Conservation (phyloP, 2,797 vertebrate genomes). For the Pangasius sanitwongsei region DNA sequence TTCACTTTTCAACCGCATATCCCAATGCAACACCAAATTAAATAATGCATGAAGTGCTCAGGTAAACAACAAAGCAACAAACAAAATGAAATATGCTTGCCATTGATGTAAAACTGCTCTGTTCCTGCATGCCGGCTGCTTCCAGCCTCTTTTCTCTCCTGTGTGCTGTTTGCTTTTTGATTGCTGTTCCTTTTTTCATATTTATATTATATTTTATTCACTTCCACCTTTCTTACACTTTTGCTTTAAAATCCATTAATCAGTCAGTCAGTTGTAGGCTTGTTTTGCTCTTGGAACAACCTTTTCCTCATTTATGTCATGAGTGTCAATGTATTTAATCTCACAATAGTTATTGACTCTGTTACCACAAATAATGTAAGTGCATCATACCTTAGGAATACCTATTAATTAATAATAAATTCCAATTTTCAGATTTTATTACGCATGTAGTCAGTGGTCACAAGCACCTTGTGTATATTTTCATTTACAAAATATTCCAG, state of each 20-base stretch:
- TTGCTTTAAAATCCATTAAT: not conserved
- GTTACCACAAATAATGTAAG: constrained; percentile 24
- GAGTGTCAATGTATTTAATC: not conserved
- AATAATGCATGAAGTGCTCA: constrained; percentile 74
- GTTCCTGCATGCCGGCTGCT: constrained; percentile 42
- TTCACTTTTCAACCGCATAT: constrained; percentile 22
- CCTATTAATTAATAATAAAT: not conserved
- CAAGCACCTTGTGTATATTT: not conserved
- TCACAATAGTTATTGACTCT: constrained; percentile 23
- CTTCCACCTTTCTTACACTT: not conserved
- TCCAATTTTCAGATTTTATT: not conserved
- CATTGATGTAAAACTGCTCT: constrained; percentile 87
- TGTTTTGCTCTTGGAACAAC: not conserved
- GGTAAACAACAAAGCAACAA: constrained; percentile 6
- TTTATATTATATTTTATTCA: constrained; percentile 1
- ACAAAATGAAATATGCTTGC: constrained; percentile 84
- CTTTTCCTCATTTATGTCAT: not conserved
- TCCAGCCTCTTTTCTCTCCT: not conserved
- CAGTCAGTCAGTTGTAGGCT: not conserved
- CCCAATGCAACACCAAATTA: constrained; percentile 28
- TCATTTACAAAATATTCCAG: too few relatives aligned
- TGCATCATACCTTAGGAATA: not conserved
- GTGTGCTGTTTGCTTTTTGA: not conserved
- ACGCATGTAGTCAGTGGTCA: not conserved
- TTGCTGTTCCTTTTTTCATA: not conserved